A percentile compares a stretch with the other conserved stretches of the same genome.
Conservation (phyloP, 1,140 invertebrate species). For the Gonatopus flavifemur region DNA sequence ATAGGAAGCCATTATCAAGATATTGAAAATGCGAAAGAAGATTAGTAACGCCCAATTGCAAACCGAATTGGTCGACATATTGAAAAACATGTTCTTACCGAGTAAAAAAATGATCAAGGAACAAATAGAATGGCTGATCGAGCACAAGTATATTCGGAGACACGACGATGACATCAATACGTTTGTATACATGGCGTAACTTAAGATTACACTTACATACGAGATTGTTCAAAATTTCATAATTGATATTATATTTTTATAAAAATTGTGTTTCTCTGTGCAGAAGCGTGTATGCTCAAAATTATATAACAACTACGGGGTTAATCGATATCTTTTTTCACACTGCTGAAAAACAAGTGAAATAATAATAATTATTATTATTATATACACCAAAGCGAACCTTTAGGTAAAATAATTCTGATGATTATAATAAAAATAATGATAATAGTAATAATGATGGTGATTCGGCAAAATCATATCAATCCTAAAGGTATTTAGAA, state of each 20-base stretch:
- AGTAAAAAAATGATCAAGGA: constrained; percentile 99
- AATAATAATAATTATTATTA: too few species aligned
- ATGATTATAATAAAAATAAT: too few species aligned
- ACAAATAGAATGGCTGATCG: constrained; percentile 98
- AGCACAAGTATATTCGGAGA: constrained; percentile 95
- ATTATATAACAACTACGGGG: too few species aligned
- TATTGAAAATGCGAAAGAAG: constrained; percentile 95
- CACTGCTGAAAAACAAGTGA: too few species aligned
- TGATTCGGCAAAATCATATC: too few species aligned
- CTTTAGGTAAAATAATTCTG: too few species aligned
- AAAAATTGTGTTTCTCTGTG: constrained; percentile 31
- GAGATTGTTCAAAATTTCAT: constrained; percentile 22
- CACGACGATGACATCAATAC: constrained; percentile 98
- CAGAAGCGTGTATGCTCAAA: constrained; percentile 18
- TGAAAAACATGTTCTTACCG: constrained; percentile 99
- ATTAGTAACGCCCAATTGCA: constrained; percentile 93
- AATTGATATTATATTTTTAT: constrained; percentile 46
- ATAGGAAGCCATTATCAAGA: constrained; percentile 98
- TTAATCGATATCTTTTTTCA: too few species aligned
- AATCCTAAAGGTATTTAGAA: too few species aligned
- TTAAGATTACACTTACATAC: constrained; percentile 19
- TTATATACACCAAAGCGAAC: too few species aligned
- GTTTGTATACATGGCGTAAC: constrained; percentile 96
- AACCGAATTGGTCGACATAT: constrained; percentile 94
- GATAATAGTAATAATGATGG: too few species aligned